A percentile compares a stretch with the other conserved stretches of the same genome.
These are phyloP conservation scores for Habroteleia sp. DNA, from an alignment of 2,888 invertebrate genomes.

Conservation along the genomic window DNA sequence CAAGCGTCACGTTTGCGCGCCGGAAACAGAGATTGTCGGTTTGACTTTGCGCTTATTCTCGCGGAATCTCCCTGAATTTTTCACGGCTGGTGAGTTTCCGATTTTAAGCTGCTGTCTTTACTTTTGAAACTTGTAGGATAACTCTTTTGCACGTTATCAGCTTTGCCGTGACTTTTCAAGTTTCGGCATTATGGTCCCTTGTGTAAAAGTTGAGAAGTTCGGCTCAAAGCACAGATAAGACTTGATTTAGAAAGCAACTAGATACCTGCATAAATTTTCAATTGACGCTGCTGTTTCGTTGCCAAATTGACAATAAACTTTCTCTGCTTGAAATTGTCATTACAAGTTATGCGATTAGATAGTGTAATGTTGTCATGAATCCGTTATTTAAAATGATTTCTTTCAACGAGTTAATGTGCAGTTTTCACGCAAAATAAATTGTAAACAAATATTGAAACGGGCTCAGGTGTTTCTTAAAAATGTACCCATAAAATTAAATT, in stretches of 20 bases:
- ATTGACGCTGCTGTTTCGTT: constrained; percentile 47
- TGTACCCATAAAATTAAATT: too few species aligned
- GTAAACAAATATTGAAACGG: too few species aligned
- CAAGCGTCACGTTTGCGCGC: constrained; percentile 24
- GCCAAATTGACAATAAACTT: constrained; percentile 48
- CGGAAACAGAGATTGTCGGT: constrained; percentile 23
- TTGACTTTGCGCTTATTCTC: constrained; percentile 50
- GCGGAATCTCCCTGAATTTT: constrained; percentile 51
- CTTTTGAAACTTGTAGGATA: constrained; percentile 62
- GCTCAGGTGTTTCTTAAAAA: too few species aligned
- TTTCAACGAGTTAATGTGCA: too few species aligned
- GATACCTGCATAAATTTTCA: constrained; percentile 56
- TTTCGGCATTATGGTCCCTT: constrained; percentile 52
- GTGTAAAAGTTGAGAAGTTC: constrained; percentile 52
- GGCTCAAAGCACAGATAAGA: constrained; percentile 56
- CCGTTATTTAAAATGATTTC: too few species aligned
- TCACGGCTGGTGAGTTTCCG: constrained; percentile 52
- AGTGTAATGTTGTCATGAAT: too few species aligned
- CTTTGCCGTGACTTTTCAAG: constrained; percentile 62
- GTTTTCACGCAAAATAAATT: too few species aligned
- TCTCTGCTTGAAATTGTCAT: constrained; percentile 18
- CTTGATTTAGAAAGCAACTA: constrained; percentile 64
- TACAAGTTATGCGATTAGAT: too few species aligned
- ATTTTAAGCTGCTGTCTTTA: constrained; percentile 62
- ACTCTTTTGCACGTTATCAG: constrained; percentile 65